Conservation (phyloP, 2,888 invertebrate genomes). For the Petrophora chlorosata region DNA sequence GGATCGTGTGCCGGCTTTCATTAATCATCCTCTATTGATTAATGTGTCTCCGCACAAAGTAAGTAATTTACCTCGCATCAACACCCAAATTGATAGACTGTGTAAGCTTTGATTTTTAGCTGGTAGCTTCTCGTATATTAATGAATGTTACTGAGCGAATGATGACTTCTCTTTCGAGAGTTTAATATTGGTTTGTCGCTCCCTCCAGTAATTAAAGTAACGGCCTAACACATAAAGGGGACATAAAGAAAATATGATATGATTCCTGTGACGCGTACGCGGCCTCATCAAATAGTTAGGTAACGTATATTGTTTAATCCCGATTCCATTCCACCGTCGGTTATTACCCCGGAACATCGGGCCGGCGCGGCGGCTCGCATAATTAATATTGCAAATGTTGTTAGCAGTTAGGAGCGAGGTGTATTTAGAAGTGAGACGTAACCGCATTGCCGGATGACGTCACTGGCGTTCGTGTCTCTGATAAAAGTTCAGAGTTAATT, state of each 20-base stretch:
- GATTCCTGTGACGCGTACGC: slow-evolving; percentile 45
- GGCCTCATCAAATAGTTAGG: slow-evolving; percentile 66
- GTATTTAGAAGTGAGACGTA: slow-evolving; percentile 41
- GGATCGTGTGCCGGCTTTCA: slow-evolving; percentile 67
- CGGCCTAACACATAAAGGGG: slow-evolving; percentile 22
- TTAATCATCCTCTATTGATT: slow-evolving; percentile 82
- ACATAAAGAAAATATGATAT: slow-evolving; percentile 16
- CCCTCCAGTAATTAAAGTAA: slow-evolving; percentile 9
- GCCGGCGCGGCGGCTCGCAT: slow-evolving; percentile 55
- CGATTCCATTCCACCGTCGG: slow-evolving; percentile 60
- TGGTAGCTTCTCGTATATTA: no score
- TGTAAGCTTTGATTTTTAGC: slow-evolving; percentile 58
- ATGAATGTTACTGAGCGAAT: no score
- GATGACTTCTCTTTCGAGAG: no score
- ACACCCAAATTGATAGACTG: slow-evolving; percentile 60
- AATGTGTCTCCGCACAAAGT: slow-evolving; percentile 77
- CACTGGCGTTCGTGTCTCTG: slow-evolving; percentile 15
- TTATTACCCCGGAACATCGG: slow-evolving; percentile 67
- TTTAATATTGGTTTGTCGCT: slow-evolving; percentile 1
- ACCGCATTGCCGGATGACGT: slow-evolving; percentile 28
- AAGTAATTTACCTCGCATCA: slow-evolving; percentile 66
- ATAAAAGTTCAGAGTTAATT: no score
- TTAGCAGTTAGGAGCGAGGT: slow-evolving; percentile 66
- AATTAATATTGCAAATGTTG: slow-evolving; percentile 82
- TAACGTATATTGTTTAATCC: slow-evolving; percentile 67